phyloP scores from a whole-genome alignment of 2,888 invertebrate species.

The Stenchaetothrips biformis region DNA sequence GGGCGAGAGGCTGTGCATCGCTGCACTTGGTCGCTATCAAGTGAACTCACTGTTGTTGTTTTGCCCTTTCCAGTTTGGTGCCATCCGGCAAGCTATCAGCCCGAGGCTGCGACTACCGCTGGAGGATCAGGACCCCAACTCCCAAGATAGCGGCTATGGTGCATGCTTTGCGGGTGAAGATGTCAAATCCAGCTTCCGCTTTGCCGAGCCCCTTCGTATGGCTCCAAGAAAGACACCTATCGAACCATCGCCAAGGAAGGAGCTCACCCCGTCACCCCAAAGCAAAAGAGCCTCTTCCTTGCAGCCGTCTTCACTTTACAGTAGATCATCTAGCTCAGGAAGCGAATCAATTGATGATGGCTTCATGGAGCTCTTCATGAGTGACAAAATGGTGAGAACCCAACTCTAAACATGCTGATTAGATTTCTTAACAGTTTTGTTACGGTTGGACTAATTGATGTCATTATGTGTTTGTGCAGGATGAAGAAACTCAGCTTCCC shows the following conservation, averaged over 20 bases:
- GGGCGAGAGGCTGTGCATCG: too few relatives aligned
- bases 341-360: slow-evolving; percentile 60
- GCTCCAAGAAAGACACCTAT: slow-evolving; percentile 43
- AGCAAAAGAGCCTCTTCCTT: background rate
- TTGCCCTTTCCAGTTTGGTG: background rate
- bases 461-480: slow-evolving; percentile 36
- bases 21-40: background rate
- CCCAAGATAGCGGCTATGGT: slow-evolving; percentile 57
- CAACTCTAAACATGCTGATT: background rate
- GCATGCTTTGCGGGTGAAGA: slow-evolving; percentile 42
- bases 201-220: slow-evolving; percentile 46
- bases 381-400: slow-evolving; percentile 48
- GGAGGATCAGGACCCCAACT: slow-evolving; percentile 53
- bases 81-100: slow-evolving; percentile 26
- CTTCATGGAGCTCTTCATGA: slow-evolving; percentile 58
- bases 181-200: slow-evolving; percentile 41
- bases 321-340: background rate
- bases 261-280: background rate
- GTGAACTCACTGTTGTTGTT: background rate
- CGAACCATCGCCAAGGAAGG: slow-evolving; percentile 35
- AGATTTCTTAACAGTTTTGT: background rate
- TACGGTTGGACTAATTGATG: background rate
- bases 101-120: slow-evolving; percentile 45
- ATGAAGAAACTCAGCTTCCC: slow-evolving; percentile 51
- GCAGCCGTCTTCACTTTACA: background rate